Evolutionary conservation across 2,888 invertebrate species (phyloP), one percentile per base, ranked within the genome.

Genomic region (Taphrorychus bicolor): DNA sequence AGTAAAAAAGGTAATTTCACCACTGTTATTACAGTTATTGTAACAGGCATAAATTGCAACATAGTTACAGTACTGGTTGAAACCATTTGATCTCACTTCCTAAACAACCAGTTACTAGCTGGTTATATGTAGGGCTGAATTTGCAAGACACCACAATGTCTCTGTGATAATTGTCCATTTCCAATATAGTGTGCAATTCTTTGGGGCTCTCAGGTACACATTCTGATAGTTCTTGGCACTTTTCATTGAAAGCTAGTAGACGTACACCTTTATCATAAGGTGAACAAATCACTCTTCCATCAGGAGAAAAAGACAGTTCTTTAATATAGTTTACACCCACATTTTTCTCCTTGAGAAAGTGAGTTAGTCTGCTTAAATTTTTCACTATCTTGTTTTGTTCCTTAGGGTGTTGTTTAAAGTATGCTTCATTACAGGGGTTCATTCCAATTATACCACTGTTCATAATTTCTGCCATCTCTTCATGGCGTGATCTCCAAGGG

Each of bases 241-340:
- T 83, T 5, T 88, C 85, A 75, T 91, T 89, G 74, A 96, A 93
- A 0, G 92, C 90, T 19, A 97, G 82, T 2, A 97, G 84, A n/a
- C 97, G 85, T 69, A 96, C 88, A 23, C 97, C 96, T 76, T 88
- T 90, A 0, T 91, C 93, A 81, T 91, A 95, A 0, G 97, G 97
- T 0, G 96, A 97, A 78, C 94, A 94, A 22, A 97, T 90, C 7
- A 97, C 83, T 56, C 96, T 87, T 0, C 97, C 97, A 80, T 97
- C 96, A 1, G 92, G 85, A 0, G 95, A 95, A 81, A 94, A 97
- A 76, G 94, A 93, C 51, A 95, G 84, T 79, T 97, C 97, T 83
- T 97, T 97, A 62, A 97, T 97, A 75, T 93, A 95, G 0, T 95
- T 96, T 72, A 91, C 91, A 1, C 94, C 96, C 11, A 92, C 91